Evolutionary conservation across 2,113 vertebrate genomes (phyloP).

Genomic region (Sphaerodactylus townsendi): DNA sequence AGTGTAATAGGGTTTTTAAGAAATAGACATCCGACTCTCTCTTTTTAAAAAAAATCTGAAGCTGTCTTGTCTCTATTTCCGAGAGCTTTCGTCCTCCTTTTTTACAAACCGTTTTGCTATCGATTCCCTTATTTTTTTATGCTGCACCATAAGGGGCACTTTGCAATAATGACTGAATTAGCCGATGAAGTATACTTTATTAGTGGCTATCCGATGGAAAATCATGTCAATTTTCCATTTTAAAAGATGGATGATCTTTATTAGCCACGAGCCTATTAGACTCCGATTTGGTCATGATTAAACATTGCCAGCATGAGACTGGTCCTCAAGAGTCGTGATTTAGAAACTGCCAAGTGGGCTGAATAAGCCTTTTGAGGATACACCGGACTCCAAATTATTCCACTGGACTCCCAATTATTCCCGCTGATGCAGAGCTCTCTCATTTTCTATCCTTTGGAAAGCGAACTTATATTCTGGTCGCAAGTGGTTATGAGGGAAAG

Average conservation of each 20-base stretch:
- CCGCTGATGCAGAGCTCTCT: no score
- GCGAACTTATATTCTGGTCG: neutral
- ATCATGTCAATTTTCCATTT: constrained; percentile 49
- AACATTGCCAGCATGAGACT: constrained; percentile 14
- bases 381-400: constrained; percentile 11
- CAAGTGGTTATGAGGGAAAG: neutral
- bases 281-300: constrained; percentile 33
- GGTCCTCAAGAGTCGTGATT: neutral
- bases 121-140: constrained; percentile 44
- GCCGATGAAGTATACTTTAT: constrained; percentile 37
- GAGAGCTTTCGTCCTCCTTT: constrained; percentile 29
- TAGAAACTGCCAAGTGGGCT: neutral
- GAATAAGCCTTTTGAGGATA: neutral
- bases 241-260: constrained; percentile 49
- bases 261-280: constrained; percentile 13
- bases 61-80: constrained; percentile 20
- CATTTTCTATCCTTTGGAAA: neutral
- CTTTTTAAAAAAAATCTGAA: neutral
- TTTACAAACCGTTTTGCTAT: constrained; percentile 42
- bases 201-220: constrained; percentile 43
- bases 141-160: constrained; percentile 45
- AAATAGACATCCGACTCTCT: neutral
- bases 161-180: constrained; percentile 47
- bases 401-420: no score
- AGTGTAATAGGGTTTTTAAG: neutral